These are phyloP conservation scores for Luehdorfia chinensis DNA, from an alignment of 1,140 invertebrate species.

Conservation along the genomic window DNA sequence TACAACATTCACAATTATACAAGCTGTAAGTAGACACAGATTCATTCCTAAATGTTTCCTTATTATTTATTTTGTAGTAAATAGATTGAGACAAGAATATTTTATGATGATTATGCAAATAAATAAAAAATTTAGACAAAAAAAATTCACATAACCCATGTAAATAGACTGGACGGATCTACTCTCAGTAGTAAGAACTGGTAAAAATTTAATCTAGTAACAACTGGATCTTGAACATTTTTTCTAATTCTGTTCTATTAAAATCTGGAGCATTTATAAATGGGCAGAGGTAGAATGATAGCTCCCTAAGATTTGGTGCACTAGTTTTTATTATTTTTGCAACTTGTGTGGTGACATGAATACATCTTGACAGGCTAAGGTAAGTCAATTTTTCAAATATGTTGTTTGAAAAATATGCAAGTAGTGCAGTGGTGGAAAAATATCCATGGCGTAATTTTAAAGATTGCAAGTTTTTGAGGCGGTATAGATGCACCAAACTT, in stretches of 20 bases:
- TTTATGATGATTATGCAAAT: too few relatives aligned
- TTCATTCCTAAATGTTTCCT: neutral
- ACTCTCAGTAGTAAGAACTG: constrained; percentile 37
- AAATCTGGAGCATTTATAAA: constrained; percentile 70
- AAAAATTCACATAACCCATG: too few relatives aligned
- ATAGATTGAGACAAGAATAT: too few relatives aligned
- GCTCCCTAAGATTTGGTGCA: constrained; percentile 69
- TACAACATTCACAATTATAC: neutral
- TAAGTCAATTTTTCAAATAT: constrained; percentile 70
- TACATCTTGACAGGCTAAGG: constrained; percentile 71
- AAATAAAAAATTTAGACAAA: too few relatives aligned
- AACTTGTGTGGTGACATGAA: constrained; percentile 72
- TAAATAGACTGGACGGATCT: constrained; percentile 53
- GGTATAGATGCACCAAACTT: constrained; percentile 67
- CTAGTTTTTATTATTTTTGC: constrained; percentile 69
- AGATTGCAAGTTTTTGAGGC: constrained; percentile 67
- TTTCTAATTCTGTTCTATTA: constrained; percentile 68
- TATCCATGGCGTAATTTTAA: constrained; percentile 73
- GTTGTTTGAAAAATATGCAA: constrained; percentile 71
- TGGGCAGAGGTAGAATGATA: constrained; percentile 75
- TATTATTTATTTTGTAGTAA: too few relatives aligned
- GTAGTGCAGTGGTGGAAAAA: constrained; percentile 70
- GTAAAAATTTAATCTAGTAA: constrained; percentile 59
- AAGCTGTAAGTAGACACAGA: neutral
- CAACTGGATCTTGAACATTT: constrained; percentile 72